Conservation (phyloP, 2,888 invertebrate species). For the Sympetrum striolatum region DNA sequence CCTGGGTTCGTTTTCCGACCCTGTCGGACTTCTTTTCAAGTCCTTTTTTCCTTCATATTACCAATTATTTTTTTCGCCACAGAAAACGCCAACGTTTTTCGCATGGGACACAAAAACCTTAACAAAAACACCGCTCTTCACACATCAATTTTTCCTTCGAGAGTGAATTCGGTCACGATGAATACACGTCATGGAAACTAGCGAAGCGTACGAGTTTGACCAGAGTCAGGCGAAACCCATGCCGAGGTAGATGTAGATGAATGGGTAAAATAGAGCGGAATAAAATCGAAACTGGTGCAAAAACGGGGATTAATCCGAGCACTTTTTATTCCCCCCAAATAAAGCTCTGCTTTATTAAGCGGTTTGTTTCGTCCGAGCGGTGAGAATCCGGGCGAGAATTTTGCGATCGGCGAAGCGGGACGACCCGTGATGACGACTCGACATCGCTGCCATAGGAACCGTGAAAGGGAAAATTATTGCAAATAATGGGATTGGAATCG, state of each 20-base stretch:
- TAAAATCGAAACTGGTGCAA: too few relatives aligned
- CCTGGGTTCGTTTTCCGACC: too few relatives aligned
- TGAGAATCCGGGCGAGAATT: background rate
- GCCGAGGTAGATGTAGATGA: background rate
- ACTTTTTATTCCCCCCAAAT: background rate
- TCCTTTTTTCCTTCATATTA: too few relatives aligned
- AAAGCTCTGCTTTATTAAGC: background rate
- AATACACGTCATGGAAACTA: background rate
- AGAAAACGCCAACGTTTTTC: too few relatives aligned
- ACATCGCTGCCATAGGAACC: background rate
- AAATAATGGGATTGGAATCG: background rate
- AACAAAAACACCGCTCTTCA: too few relatives aligned
- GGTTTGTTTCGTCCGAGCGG: background rate
- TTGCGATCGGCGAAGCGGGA: slow-evolving; percentile 6
- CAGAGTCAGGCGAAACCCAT: background rate
- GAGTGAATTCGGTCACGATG: background rate
- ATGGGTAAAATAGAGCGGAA: background rate
- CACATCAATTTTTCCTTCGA: background rate
- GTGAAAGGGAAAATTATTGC: slow-evolving; percentile 20
- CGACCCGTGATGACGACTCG: background rate
- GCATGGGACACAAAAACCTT: too few relatives aligned
- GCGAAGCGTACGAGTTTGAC: background rate
- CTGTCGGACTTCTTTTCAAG: too few relatives aligned
- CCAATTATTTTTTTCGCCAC: too few relatives aligned
- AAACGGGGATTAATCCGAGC: background rate